Evolutionary conservation across 2,888 invertebrate genomes (phyloP).

Genomic region (Apantesis nais): DNA sequence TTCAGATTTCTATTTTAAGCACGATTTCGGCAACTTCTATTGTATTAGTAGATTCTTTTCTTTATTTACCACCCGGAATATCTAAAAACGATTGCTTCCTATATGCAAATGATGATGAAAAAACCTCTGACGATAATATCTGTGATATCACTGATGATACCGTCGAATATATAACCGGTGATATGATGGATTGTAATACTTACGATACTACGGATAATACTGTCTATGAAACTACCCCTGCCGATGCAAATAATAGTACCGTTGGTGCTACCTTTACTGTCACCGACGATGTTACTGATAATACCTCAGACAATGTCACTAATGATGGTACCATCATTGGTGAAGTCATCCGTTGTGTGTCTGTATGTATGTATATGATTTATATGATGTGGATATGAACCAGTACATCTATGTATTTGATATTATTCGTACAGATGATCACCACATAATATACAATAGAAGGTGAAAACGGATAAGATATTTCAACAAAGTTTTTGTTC

Average conservation of each 20-base stretch:
- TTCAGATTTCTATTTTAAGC: slow-evolving; percentile 6
- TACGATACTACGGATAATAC: neutral
- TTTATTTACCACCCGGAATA: slow-evolving; percentile 35
- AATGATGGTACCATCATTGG: neutral
- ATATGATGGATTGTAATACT: neutral
- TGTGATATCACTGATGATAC: neutral
- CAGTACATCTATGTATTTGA: neutral
- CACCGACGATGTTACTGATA: neutral
- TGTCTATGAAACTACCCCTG: neutral
- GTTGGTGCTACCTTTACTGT: neutral
- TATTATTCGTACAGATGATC: neutral
- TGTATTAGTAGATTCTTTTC: slow-evolving; percentile 36
- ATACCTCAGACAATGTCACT: neutral
- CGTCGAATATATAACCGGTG: no score
- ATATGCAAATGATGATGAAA: neutral
- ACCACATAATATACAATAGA: neutral
- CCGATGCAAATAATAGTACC: neutral
- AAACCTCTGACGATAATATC: neutral
- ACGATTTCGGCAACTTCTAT: neutral
- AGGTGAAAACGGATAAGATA: neutral
- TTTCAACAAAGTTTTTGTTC: neutral
- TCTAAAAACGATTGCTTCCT: neutral
- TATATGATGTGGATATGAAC: neutral
- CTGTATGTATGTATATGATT: neutral
- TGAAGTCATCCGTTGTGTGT: neutral